Conservation (phyloP, 2,797 vertebrate genomes). For the Coregonus ussuriensis region DNA sequence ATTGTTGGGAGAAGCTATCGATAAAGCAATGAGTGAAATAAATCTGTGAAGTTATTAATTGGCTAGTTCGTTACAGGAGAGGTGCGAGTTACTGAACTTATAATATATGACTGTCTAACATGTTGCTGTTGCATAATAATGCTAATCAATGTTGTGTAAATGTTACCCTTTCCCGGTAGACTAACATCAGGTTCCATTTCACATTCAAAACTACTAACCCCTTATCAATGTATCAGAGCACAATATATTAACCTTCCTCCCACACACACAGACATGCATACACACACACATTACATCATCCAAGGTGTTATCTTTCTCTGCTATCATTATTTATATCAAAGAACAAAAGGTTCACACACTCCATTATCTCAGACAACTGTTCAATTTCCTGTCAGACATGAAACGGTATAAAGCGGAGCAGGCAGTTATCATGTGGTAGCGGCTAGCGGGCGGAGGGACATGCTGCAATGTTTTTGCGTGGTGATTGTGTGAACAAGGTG, state of each 20-base stretch:
- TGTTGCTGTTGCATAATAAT: too few species aligned
- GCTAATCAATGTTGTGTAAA: background rate
- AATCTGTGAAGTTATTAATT: too few species aligned
- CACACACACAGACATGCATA: background rate
- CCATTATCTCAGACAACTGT: constrained; percentile 59
- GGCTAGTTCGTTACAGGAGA: background rate
- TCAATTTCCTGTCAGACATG: constrained; percentile 44
- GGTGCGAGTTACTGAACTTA: background rate
- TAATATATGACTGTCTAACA: too few species aligned
- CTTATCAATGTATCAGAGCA: background rate
- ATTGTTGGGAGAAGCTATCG: too few species aligned
- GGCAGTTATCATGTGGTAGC: background rate
- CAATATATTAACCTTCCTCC: background rate
- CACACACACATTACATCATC: background rate
- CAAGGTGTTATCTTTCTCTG: constrained; percentile 16
- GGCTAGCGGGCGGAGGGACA: constrained; percentile 37
- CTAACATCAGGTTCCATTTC: background rate
- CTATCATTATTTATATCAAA: constrained; percentile 40
- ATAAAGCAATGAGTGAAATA: too few species aligned
- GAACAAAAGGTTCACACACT: constrained; percentile 55
- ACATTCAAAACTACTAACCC: background rate
- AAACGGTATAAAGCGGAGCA: background rate
- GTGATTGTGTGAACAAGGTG: constrained; percentile 61
- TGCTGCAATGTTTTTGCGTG: constrained; percentile 51
- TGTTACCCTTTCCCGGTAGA: background rate